Conservation (phyloP, 2,888 invertebrate species). For the Nesidiocoris tenuis region DNA sequence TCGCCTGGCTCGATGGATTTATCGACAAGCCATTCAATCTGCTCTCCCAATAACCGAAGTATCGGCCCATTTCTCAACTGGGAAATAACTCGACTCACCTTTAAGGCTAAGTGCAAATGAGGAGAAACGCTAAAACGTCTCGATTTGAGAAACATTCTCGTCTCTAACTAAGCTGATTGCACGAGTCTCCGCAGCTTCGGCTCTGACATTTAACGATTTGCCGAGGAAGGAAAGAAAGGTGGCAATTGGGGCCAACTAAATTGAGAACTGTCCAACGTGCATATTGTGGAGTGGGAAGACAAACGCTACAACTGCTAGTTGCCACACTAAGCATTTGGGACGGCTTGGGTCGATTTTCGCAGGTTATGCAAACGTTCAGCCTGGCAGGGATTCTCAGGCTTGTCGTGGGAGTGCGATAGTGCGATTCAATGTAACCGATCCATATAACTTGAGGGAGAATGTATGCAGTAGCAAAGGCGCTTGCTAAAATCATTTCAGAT, state of each 20-base stretch:
- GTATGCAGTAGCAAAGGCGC: too few species aligned
- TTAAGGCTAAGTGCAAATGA: constrained; percentile 7
- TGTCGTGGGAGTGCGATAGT: too few species aligned
- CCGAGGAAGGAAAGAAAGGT: constrained; percentile 21
- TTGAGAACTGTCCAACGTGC: constrained; percentile 29
- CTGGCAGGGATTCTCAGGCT: too few species aligned
- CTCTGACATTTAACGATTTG: constrained; percentile 36
- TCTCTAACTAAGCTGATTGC: constrained; percentile 34
- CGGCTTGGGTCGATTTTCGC: not conserved
- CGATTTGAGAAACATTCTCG: constrained; percentile 24
- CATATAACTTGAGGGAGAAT: too few species aligned
- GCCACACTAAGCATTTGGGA: not conserved
- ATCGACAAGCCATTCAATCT: too few species aligned
- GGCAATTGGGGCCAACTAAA: constrained; percentile 40
- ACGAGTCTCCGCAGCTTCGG: not conserved
- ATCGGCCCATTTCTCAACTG: not conserved
- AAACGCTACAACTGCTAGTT: constrained; percentile 22
- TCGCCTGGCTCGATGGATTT: too few species aligned
- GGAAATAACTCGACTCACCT: constrained; percentile 18
- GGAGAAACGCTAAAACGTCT: constrained; percentile 14
- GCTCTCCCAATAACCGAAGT: too few species aligned
- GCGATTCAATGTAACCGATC: too few species aligned
- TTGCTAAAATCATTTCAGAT: too few species aligned
- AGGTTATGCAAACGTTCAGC: too few species aligned
- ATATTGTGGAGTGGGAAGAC: constrained; percentile 29